Conservation (phyloP, 1,140 invertebrate genomes). For the Agraylea sexmaculata region DNA sequence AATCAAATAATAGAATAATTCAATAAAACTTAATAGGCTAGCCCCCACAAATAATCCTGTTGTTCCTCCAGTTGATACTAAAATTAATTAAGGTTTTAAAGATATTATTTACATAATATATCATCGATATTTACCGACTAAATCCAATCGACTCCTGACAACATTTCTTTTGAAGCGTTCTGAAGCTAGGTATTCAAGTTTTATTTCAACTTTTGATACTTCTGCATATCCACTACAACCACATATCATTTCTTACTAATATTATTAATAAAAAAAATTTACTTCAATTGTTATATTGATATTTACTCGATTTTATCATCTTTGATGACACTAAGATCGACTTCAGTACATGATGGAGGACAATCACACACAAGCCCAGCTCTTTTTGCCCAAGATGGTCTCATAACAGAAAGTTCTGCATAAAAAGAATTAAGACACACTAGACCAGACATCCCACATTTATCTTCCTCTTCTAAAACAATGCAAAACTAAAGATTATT, state of each 20-base stretch:
- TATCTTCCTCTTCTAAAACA: slow-evolving; percentile 23
- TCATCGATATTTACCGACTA: slow-evolving; percentile 40
- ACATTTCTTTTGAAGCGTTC: slow-evolving; percentile 50
- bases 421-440: slow-evolving; percentile 46
- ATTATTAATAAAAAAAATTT: background rate
- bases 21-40: slow-evolving; percentile 49
- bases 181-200: slow-evolving; percentile 42
- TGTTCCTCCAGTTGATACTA: slow-evolving; percentile 52
- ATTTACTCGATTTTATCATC: slow-evolving; percentile 26
- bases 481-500: background rate
- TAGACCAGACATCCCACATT: slow-evolving; percentile 44
- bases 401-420: slow-evolving; percentile 44
- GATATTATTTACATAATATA: background rate
- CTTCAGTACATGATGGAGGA: slow-evolving; percentile 47
- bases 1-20: slow-evolving; percentile 43
- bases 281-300: background rate
- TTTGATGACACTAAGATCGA: slow-evolving; percentile 44
- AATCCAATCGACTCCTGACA: slow-evolving; percentile 45
- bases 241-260: too few species aligned
- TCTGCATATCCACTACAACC: too few species aligned
- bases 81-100: slow-evolving; percentile 11
- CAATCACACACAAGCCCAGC: slow-evolving; percentile 45
- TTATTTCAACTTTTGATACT: slow-evolving; percentile 39
- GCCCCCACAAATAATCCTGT: slow-evolving; percentile 50
- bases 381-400: slow-evolving; percentile 29